Evolutionary conservation across 1,140 invertebrate species (phyloP).

Genomic region (Heliconius eleuchia): DNA sequence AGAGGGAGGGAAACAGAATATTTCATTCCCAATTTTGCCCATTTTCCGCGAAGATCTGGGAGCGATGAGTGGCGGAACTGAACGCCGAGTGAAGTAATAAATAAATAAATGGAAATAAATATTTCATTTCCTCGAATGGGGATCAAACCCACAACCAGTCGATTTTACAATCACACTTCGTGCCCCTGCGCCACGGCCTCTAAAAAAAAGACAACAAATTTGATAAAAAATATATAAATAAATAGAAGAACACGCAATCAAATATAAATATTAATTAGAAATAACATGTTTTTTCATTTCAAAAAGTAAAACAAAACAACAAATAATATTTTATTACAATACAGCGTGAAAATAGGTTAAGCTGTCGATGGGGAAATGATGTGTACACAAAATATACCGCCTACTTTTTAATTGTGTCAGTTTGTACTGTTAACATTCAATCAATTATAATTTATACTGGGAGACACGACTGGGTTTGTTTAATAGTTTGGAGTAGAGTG

Average conservation of each 20-base stretch:
- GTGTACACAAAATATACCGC: not conserved
- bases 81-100: too few species aligned
- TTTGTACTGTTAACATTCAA: not conserved
- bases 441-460: not conserved
- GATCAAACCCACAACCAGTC: too few species aligned
- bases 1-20: too few species aligned
- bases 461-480: not conserved
- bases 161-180: too few species aligned
- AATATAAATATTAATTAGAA: not conserved
- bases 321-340: not conserved
- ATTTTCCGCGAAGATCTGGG: too few species aligned
- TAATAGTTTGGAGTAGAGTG: not conserved
- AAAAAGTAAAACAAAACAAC: not conserved
- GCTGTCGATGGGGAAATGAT: not conserved
- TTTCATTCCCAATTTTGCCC: too few species aligned
- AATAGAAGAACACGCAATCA: not conserved
- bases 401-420: not conserved
- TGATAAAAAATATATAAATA: not conserved
- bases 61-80: too few species aligned
- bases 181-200: too few species aligned
- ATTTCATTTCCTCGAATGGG: too few species aligned
- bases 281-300: not conserved
- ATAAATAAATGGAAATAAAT: too few species aligned
- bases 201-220: too few species aligned
- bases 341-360: slow-evolving; percentile 11